Evolutionary conservation across 2,888 invertebrate genomes (phyloP), one percentile per base, ranked within the genome.

Genomic region (Phrixothrix hirtus): DNA sequence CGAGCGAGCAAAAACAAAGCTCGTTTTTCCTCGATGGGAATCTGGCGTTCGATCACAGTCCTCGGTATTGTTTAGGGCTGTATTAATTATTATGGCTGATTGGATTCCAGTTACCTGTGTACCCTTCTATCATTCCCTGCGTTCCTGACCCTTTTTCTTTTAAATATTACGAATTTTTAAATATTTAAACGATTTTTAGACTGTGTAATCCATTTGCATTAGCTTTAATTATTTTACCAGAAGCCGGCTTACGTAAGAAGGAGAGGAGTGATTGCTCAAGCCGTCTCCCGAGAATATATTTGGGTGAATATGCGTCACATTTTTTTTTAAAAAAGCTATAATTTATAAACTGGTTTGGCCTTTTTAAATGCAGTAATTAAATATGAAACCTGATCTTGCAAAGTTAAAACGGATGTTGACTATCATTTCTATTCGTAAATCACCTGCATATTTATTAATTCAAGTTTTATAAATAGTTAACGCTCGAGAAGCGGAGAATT

Each of bases 71-170:
- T 71, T 67, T 71, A 63, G 46, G 37, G 66, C 67, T 69, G 71
- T 69, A 73, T 73, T 73, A 73, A 72, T 73, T 72, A 73, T 72
- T 68, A 70, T 68, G 58, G 66, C 63, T 71, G 72, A 73, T 73
- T 70, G 72, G 68, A 73, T 73, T 72, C 73, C 72, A 61, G 68
- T 66, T 70, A 70, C 71, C 71, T 71, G 70, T 37, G 68, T n/a
- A n/a, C 62, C 64, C 36, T 43, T 63, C 64, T 68, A 62, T 66
- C 69, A 69, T 70, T 70, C 70, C 68, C 55, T 55, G 60, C 70
- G 69, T 70, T 64, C 68, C 66, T 67, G 66, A 14, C 30, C 41
- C 25, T 34, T 37, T 35, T 38, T 51, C 32, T 47, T 26, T 32
- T 3, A 21, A 21, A 21, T 21, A 21, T 21, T 21, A 21, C 21